Evolutionary conservation across 2,888 invertebrate species (phyloP).

Genomic region (Hydriomena furcata): DNA sequence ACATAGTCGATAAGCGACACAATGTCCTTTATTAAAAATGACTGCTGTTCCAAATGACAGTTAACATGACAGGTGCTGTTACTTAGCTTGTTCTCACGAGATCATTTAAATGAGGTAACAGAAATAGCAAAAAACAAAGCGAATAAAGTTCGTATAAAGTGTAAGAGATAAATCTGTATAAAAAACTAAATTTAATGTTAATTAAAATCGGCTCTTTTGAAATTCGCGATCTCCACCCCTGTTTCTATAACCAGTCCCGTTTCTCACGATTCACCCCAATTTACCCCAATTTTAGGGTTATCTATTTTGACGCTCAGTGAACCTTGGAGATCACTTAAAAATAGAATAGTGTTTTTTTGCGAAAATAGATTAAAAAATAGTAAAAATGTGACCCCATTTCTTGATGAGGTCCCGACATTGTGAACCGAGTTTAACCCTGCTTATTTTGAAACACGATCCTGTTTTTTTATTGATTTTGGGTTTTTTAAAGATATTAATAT

Average conservation of each 20-base stretch:
- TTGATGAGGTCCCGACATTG: constrained; percentile 78
- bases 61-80: not conserved
- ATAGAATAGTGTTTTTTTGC: constrained; percentile 62
- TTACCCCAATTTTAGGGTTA: constrained; percentile 79
- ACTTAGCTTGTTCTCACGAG: constrained; percentile 4
- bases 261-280: constrained; percentile 78
- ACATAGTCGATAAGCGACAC: too few relatives aligned
- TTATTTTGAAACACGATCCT: constrained; percentile 76
- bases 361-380: constrained; percentile 47
- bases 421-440: constrained; percentile 73
- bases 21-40: too few relatives aligned
- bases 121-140: not conserved
- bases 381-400: constrained; percentile 71
- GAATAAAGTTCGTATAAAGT: not conserved
- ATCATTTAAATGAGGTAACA: not conserved
- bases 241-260: constrained; percentile 43
- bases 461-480: constrained; percentile 40
- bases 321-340: constrained; percentile 70
- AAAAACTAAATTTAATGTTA: constrained; percentile 52
- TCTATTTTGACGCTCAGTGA: constrained; percentile 57
- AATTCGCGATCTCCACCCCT: constrained; percentile 57
- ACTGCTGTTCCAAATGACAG: not conserved
- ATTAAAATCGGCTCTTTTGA: constrained; percentile 62
- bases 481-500: constrained; percentile 26
- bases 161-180: constrained; percentile 38